Base-by-base conservation (phyloP, 1,140 invertebrate species). In the Parapsyche elsis region DNA sequence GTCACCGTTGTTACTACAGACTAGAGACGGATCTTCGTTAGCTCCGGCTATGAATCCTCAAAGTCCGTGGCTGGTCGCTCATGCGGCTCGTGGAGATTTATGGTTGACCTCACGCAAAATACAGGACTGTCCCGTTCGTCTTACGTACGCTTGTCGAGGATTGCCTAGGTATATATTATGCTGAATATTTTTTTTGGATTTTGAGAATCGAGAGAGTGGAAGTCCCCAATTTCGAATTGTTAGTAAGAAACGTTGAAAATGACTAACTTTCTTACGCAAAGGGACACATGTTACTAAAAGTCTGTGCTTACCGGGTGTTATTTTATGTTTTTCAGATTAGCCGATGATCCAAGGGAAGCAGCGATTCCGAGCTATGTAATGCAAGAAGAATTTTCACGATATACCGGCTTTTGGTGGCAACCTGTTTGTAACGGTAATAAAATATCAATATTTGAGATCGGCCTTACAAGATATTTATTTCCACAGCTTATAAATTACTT, bases 381-480 rank as follows among this genome's bases (percentile, higher is more conserved):
- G 87, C 98, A 99, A 89, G 98, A 99, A 90, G 98, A 99, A 89
- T 99, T 99, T 89, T 95, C 94, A 79, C 92, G 98, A 38, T 99
- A 97, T 87, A 95, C 94, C 81, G 98, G 98, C 0, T 98, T 96
- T 86, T 99, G 98, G 98, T 99, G 98, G 98, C 95, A 97, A 85
- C 97, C 97, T 5, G 90, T 91, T 81, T 91, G 88, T 70, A 88
- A 90, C 83, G 92, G 92, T 93, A 57, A 14, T 67, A 10, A 1
- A 67, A 9, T 67, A 9, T 67, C 26, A 26, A 61, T 61, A 61
- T 21, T 12, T 7, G n/a, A n/a, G n/a, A n/a, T n/a, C n/a, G n/a
- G n/a, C n/a, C n/a, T n/a, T n/a, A 9, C 46, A n/a, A 49, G 46
- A 49, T 49, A n/a, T 49, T 9, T 49, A 49, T n/a, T 9, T n/a